Percentiles rank a stretch among this genome's conserved stretches.
These are phyloP conservation scores for Venturia canescens DNA, from an alignment of 1,140 invertebrate species.

Conservation along the genomic window DNA sequence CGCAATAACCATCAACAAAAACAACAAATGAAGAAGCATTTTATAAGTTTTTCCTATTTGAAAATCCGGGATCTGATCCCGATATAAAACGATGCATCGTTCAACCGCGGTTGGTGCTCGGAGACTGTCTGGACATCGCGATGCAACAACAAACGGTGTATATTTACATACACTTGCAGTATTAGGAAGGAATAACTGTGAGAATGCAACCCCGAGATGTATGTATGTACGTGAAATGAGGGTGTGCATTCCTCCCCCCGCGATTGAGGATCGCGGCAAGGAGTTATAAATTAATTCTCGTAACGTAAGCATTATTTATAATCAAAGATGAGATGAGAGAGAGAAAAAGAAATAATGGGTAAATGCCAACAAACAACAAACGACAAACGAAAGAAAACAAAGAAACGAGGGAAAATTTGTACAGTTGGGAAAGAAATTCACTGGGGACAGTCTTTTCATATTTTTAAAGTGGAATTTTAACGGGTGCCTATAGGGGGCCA, in stretches of 20 bases:
- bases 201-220: conserved; percentile 54
- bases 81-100: conserved; percentile 6
- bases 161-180: conserved; percentile 65
- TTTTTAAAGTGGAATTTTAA: conserved; percentile 55
- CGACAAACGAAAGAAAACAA: background rate
- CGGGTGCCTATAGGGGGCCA: conserved; percentile 40
- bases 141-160: conserved; percentile 45
- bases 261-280: conserved; percentile 39
- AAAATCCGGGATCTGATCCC: conserved; percentile 38
- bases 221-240: conserved; percentile 1
- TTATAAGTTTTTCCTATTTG: conserved; percentile 43
- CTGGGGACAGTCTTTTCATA: conserved; percentile 46
- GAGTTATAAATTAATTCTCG: conserved; percentile 61
- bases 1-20: conserved; percentile 28
- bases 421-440: conserved; percentile 34
- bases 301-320: conserved; percentile 72
- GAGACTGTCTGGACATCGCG: conserved; percentile 9
- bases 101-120: conserved; percentile 15
- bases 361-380: too few species aligned
- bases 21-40: conserved; percentile 27
- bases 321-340: conserved; percentile 53
- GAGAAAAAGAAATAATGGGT: conserved; percentile 52
- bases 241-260: conserved; percentile 58
- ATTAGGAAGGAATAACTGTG: conserved; percentile 71
- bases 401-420: conserved; percentile 26